Conservation (phyloP, 2,888 invertebrate genomes). For the Prionchulus punctatus region DNA sequence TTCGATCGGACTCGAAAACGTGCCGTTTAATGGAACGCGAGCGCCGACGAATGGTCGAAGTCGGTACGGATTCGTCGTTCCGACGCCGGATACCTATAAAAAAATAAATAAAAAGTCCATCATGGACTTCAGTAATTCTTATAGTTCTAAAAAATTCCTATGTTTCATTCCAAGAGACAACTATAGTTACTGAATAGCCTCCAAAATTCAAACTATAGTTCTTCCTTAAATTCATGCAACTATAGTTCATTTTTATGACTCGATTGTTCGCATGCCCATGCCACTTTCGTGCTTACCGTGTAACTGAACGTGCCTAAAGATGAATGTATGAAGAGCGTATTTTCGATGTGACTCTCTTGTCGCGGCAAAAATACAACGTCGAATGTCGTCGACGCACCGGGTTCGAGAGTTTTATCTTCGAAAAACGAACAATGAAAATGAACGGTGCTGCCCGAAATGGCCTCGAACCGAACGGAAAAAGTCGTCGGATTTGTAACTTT, state of each 20-base stretch:
- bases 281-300: conserved; percentile 52
- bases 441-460: conserved; percentile 79
- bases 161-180: too few species aligned
- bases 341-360: conserved; percentile 67
- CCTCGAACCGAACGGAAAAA: conserved; percentile 71
- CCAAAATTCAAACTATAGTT: too few species aligned
- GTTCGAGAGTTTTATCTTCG: conserved; percentile 58
- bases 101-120: too few species aligned
- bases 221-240: too few species aligned
- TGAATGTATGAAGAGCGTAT: conserved; percentile 78
- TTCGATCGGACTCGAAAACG: conserved; percentile 67
- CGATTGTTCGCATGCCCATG: too few species aligned
- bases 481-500: conserved; percentile 74
- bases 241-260: too few species aligned
- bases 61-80: conserved; percentile 74
- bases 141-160: too few species aligned
- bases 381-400: conserved; percentile 79
- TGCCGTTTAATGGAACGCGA: conserved; percentile 74
- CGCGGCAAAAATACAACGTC: conserved; percentile 87
- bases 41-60: conserved; percentile 75
- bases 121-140: too few species aligned
- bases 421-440: conserved; percentile 96
- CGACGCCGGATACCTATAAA: conserved; percentile 43
- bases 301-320: conserved; percentile 78
- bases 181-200: too few species aligned